Percentiles rank a stretch among this genome's conserved stretches.
Evolutionary conservation across 2,113 vertebrate genomes (phyloP).

Genomic region (Meleagris gallopavo): DNA sequence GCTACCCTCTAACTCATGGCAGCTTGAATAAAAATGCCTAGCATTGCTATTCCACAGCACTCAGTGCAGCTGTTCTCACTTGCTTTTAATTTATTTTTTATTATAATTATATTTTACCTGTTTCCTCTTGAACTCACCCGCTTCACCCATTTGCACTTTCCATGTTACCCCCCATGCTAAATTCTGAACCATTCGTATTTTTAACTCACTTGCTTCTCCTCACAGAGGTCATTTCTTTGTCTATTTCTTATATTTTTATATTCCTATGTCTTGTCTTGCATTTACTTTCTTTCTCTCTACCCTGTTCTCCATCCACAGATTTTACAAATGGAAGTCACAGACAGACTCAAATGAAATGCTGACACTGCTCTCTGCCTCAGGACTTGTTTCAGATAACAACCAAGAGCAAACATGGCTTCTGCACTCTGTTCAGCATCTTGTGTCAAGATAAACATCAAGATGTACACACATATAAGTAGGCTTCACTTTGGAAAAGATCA

Average conservation of each 20-base stretch:
- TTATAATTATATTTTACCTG: background rate
- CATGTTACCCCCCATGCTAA: background rate
- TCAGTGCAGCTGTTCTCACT: background rate
- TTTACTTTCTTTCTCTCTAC: background rate
- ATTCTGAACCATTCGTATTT: background rate
- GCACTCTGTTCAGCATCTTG: background rate
- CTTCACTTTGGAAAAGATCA: background rate
- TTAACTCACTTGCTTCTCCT: background rate
- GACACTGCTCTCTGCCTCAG: background rate
- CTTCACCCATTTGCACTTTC: fast-evolving
- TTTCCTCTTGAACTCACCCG: background rate
- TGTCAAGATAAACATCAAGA: background rate
- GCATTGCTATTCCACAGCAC: background rate
- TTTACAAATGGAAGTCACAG: background rate
- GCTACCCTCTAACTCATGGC: background rate
- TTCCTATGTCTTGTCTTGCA: background rate
- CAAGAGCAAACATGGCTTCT: background rate
- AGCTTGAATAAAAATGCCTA: background rate
- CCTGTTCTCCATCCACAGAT: background rate
- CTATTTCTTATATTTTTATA: background rate
- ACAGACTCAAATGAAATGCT: background rate
- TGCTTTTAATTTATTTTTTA: fast-evolving
- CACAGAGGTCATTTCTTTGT: background rate
- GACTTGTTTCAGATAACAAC: background rate
- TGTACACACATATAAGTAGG: background rate